These are phyloP conservation scores for Trichogramma evanescens DNA, from an alignment of 2,888 invertebrate genomes.

Conservation along the genomic window DNA sequence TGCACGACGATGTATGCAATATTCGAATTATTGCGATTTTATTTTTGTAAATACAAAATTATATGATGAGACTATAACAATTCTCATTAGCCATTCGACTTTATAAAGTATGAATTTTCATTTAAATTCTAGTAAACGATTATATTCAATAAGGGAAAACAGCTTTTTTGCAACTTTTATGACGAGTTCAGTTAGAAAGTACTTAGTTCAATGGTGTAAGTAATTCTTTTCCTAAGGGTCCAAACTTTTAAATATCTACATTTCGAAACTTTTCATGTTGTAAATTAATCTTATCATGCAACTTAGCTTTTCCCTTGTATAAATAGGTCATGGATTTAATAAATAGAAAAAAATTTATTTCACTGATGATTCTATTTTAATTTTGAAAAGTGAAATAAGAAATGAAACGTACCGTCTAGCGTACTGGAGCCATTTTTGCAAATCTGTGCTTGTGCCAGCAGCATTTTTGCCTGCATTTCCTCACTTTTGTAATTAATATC, in stretches of 20 bases:
- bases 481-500: slow-evolving; percentile 34
- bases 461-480: slow-evolving; percentile 32
- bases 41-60: no score
- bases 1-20: no score
- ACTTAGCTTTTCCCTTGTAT: background rate
- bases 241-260: background rate
- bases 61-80: no score
- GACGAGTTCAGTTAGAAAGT: no score
- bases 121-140: no score
- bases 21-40: no score
- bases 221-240: no score
- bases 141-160: no score
- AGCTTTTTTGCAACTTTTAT: no score
- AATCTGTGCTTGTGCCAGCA: slow-evolving; percentile 28
- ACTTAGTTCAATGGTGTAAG: no score
- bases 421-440: slow-evolving; percentile 31
- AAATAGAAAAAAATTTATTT: background rate
- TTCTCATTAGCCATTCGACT: no score
- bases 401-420: slow-evolving; percentile 4
- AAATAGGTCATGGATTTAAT: background rate
- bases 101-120: no score
- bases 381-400: background rate
- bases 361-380: background rate
- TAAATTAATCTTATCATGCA: background rate
- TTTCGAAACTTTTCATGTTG: background rate